Evolutionary conservation across 2,113 vertebrate genomes (phyloP).

Genomic region (Shinisaurus crocodilurus): DNA sequence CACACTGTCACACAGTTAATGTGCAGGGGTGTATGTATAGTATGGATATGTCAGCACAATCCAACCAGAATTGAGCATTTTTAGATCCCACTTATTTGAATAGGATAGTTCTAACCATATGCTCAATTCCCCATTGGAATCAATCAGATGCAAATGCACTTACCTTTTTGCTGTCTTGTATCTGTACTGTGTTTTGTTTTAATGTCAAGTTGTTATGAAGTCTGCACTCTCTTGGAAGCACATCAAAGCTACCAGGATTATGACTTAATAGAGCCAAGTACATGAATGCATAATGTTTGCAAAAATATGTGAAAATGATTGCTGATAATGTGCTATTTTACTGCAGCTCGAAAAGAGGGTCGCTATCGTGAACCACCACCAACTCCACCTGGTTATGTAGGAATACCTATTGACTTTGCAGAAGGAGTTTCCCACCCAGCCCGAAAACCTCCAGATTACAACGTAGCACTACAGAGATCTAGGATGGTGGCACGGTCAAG

Average conservation of each 20-base stretch:
- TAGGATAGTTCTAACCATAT: not conserved
- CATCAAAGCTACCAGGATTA: not conserved
- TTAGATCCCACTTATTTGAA: not conserved
- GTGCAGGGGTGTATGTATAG: too few relatives aligned
- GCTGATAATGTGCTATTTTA: conserved; percentile 55
- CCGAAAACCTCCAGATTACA: conserved; percentile 95
- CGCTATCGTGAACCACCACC: conserved; percentile 95
- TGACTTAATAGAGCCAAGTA: not conserved
- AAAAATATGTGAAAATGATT: conserved; percentile 12
- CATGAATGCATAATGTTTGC: not conserved
- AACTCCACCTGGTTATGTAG: conserved; percentile 94
- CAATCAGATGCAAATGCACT: conserved; percentile 8
- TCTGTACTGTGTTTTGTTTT: conserved; percentile 19
- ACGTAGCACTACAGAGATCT: conserved; percentile 93
- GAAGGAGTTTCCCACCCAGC: conserved; percentile 85
- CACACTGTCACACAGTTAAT: not conserved
- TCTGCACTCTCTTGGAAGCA: not conserved
- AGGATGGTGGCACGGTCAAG: conserved; percentile 92
- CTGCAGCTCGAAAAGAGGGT: conserved; percentile 91
- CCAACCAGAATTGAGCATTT: not conserved
- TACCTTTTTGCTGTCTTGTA: conserved; percentile 8
- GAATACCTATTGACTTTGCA: conserved; percentile 92
- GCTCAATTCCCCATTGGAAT: not conserved
- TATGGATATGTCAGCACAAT: not conserved
- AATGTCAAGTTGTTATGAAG: not conserved